Base-by-base conservation (phyloP, 53 echinoderm and acorn worm species). In the Mesocentrotus franciscanus region DNA sequence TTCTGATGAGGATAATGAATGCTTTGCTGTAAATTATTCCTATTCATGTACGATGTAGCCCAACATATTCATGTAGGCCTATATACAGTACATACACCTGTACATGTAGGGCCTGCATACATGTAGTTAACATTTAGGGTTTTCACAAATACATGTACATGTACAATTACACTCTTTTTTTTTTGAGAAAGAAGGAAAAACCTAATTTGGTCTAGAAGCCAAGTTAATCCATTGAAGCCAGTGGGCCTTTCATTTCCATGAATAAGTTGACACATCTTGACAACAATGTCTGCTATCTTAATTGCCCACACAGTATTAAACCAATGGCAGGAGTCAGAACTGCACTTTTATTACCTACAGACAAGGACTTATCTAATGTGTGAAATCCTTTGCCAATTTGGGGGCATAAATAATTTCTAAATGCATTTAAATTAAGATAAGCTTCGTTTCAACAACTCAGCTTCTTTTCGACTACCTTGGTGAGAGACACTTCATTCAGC, bases 171-270 rank as follows among this genome's bases (percentile, higher is more conserved):
- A 32, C 32, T 30, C 30, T 11, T 32, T 29, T 27, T 27, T 20
- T 6, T 20, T 9, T 5, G 20, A 39, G 12, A 6, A 84, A 84
- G 49, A 32, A 49, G 49, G 24, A 49, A 49, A 84, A 18, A 49
- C 36, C 84, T 78, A 49, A 84, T 49, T 84, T 49, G 14, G 9
- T 39, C 84, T 84, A 39, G 22, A 84, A 39, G 84, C 29, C 22
- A 49, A 39, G 22, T 49, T 84, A 15, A 84, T 49, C 22, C 84
- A 22, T 18, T 18, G 39, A 49, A 84, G 49, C 84, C 84, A 49
- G 16, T 84, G 84, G 49, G 84, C 49, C 22, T 84, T 84, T 39
- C 49, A 42, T 84, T 84, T 84, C 49, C 22, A 84, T 84, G 84
- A 84, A 84, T 49, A 84, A 18, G 7, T 49, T 9, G 84, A 84